A percentile compares a stretch with the other conserved stretches of the same genome.
Conservation (phyloP, 2,888 invertebrate genomes). For the Ctenicera cuprea region DNA sequence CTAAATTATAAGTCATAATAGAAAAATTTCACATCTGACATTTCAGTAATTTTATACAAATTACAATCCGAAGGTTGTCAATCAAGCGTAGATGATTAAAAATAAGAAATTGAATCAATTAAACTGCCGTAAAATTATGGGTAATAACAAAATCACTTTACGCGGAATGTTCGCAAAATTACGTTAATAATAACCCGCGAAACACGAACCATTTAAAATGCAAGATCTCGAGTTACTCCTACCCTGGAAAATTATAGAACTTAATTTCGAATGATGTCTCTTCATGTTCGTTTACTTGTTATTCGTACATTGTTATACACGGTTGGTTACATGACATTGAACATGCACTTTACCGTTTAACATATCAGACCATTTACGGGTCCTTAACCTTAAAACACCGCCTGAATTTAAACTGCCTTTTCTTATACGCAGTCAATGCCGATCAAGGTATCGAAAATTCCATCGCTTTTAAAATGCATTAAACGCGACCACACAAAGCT, state of each 20-base stretch:
- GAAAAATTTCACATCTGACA: slow-evolving; percentile 48
- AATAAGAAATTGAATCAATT: slow-evolving; percentile 36
- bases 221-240: too few species aligned
- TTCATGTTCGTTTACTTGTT: slow-evolving; percentile 35
- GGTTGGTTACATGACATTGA: slow-evolving; percentile 60
- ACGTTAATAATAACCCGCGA: background rate
- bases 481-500: slow-evolving; percentile 31
- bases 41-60: slow-evolving; percentile 47
- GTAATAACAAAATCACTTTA: slow-evolving; percentile 1
- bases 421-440: slow-evolving; percentile 61
- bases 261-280: slow-evolving; percentile 20
- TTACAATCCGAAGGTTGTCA: slow-evolving; percentile 44
- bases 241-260: background rate
- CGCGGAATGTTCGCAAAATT: background rate
- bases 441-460: slow-evolving; percentile 61
- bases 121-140: slow-evolving; percentile 19
- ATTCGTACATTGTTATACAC: slow-evolving; percentile 50
- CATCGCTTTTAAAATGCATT: slow-evolving; percentile 43
- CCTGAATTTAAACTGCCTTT: slow-evolving; percentile 65
- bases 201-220: background rate
- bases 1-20: slow-evolving; percentile 36
- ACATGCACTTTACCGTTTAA: slow-evolving; percentile 65
- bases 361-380: slow-evolving; percentile 65
- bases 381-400: slow-evolving; percentile 65
- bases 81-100: slow-evolving; percentile 44